Evolutionary conservation across 2,113 vertebrate genomes (phyloP), one percentile per base, ranked within the genome.

Genomic region (Procavia capensis): DNA sequence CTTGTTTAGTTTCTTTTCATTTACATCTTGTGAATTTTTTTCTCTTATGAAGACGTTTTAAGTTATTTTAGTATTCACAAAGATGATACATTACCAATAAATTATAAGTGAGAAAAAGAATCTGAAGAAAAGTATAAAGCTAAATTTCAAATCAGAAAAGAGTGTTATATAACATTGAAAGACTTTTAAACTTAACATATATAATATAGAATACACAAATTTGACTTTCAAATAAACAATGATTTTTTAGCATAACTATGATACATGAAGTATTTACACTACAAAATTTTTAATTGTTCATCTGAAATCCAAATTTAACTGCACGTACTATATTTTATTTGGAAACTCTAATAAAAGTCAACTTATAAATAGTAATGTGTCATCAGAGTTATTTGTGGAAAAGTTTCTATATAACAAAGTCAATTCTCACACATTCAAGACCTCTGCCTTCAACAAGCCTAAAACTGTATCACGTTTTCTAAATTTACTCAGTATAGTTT

Each of bases 21-120:
- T 85, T 79, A 4, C 9, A 50, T 36, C 29, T 81, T 34, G 89
- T 57, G 76, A 41, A 11, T 45, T 57, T 54, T 94, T 93, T 50
- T n/a, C 39, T 61, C 25, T 82, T 31, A 13, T 43, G 85, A 83
- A 88, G n/a, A n/a, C n/a, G 1, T 85, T 91, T 34, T 84, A 83
- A 81, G 80, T 81, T 95, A 54, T 59, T 22, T 74, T 76, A 92
- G 34, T 24, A 76, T 85, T 72, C 24, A 82, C 84, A 91, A 93
- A 36, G 3, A 25, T 70, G 25, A 80, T 54, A 90, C 90, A 68
- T 88, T 83, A 43, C 1, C 22, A 96, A 43, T 92, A 75, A 76
- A 76, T 76, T 29, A 16, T 76, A 76, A 27, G 36, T 50, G 19
- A 87, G 39, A 36, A 92, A 93, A 90, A 91, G 88, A 43, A 76